A percentile compares a stretch with the other conserved stretches of the same genome.
Conservation (phyloP, 64 coral and sea anemone species). For the Trachythela sp. region DNA sequence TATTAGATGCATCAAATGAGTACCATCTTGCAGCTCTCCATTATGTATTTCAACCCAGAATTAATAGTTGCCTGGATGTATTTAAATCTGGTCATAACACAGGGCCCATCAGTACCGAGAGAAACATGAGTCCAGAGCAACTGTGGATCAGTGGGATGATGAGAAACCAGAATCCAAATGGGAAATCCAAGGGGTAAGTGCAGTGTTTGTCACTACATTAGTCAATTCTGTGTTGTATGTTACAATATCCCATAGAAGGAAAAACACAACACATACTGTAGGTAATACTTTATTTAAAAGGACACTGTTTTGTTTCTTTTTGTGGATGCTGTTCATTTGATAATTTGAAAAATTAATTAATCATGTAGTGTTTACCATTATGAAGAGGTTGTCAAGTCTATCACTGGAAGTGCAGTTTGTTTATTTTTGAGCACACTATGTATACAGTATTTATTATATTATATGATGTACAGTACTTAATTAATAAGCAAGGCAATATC, state of each 20-base stretch:
- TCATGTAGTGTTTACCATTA: not conserved
- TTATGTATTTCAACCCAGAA: constrained; percentile 20
- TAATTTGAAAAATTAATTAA: too few relatives aligned
- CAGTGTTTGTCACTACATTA: not conserved
- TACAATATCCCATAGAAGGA: too few relatives aligned
- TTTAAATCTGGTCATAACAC: constrained; percentile 10
- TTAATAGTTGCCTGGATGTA: not conserved
- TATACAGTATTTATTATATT: not conserved
- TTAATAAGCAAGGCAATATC: too few relatives aligned
- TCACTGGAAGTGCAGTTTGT: not conserved
- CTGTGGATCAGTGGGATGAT: constrained; percentile 12
- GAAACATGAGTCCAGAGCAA: constrained; percentile 16
- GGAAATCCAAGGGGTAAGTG: constrained; percentile 3
- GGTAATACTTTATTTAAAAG: too few relatives aligned
- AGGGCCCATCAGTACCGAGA: constrained; percentile 14
- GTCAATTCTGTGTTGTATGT: not conserved
- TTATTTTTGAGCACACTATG: not conserved
- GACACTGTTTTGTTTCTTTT: too few relatives aligned
- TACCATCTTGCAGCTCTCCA: constrained; percentile 7
- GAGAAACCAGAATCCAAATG: constrained; percentile 1
- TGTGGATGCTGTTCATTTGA: too few relatives aligned
- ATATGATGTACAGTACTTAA: too few relatives aligned
- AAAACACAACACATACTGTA: too few relatives aligned
- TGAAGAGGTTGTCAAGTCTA: not conserved
- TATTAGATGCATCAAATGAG: constrained; percentile 12